Percentiles rank a stretch among this genome's conserved stretches.
Conservation (phyloP, 1,140 invertebrate genomes). For the Pogonognathellus flavescens region DNA sequence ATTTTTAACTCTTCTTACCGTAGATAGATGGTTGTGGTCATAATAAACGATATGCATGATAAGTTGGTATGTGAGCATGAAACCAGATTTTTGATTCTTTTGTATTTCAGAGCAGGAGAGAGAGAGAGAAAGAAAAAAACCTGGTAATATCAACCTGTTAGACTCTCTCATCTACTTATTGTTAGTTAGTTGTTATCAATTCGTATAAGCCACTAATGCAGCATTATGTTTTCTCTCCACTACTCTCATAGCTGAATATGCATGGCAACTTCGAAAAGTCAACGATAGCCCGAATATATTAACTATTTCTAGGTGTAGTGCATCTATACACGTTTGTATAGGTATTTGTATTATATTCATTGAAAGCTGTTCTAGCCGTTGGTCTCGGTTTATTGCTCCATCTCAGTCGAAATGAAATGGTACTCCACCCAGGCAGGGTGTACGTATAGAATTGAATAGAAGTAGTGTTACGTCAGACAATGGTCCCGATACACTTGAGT, state of each 20-base stretch:
- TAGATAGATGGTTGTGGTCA: conserved; percentile 20
- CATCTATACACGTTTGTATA: no score
- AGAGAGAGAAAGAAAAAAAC: no score
- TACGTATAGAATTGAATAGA: conserved; percentile 49
- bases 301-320: neutral
- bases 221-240: no score
- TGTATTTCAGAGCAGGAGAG: neutral
- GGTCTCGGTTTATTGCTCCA: conserved; percentile 65
- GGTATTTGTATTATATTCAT: no score
- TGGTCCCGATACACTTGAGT: conserved; percentile 61
- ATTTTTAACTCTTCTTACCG: no score
- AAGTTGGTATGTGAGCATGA: conserved; percentile 30
- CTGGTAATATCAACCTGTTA: conserved; percentile 12
- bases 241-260: neutral
- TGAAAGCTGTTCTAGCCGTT: conserved; percentile 55
- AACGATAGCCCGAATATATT: conserved; percentile 38
- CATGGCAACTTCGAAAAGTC: neutral
- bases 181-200: no score
- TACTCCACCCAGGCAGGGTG: conserved; percentile 64
- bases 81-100: conserved; percentile 36
- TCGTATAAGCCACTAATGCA: no score
- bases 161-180: neutral
- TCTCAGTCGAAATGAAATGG: conserved; percentile 56
- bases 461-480: conserved; percentile 53
- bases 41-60: conserved; percentile 23